Base-by-base conservation (phyloP, 2,888 invertebrate genomes). In the Cryptosula pallasiana region DNA sequence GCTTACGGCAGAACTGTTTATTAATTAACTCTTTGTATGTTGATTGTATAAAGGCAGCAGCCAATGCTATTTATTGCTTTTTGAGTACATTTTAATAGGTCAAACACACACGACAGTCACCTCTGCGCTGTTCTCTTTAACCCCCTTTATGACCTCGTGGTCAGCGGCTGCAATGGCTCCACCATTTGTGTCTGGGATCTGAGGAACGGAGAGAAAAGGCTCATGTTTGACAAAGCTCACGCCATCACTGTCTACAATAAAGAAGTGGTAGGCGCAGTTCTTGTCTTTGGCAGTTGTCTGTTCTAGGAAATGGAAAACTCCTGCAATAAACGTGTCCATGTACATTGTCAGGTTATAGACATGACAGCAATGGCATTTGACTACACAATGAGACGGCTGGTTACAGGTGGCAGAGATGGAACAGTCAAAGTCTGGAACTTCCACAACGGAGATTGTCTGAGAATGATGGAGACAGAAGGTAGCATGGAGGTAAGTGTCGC, bases 391-490 rank as follows among this genome's bases (percentile, higher is more conserved):
- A 70, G 70, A 80, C 87, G 91, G 73, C 86, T 93, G 35, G 83
- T 92, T 72, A 92, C 92, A 0, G 93, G 92, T 0, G 92, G 91
- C 0, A 88, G 90, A 71, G 90, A 92, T 82, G 93, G 93, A 20
- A 88, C 90, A 0, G 86, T 93, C 9, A 91, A 91, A 86, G 87
- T 92, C 36, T 94, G 94, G 94, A 91, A 92, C 83, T 93, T 92
- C 80, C 92, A 91, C 80, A 90, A 91, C 32, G 92, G 92, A 0
- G 87, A 88, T 5, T 91, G 92, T 78, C 81, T 92, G 74, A 86
- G 90, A 75, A 89, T 88, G 72, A 89, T 92, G 35, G 27, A 35
- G 3, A 32, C 32, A 5, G 63, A 25, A 9, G 63, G 27, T 27
- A 25, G 32, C 9, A 13, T 27, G 27, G 63, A 63, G 32, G 63